Percentiles rank a stretch among this genome's conserved stretches.
phyloP scores from a whole-genome alignment of 92 coral and sea anemone genomes.

The Porites evermanni region DNA sequence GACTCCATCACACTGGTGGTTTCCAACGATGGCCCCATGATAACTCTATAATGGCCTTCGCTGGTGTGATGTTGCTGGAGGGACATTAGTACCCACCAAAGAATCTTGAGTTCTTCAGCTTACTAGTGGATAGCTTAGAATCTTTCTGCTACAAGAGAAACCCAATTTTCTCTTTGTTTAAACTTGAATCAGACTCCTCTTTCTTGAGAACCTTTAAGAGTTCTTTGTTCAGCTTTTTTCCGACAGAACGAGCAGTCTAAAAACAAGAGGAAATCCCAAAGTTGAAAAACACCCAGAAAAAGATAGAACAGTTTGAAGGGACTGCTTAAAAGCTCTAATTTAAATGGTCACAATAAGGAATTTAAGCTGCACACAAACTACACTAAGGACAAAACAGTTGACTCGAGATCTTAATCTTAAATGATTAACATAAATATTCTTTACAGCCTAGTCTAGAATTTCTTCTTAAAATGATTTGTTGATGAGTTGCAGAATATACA shows the following conservation, averaged over 20 bases:
- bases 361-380: too few relatives aligned
- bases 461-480: too few relatives aligned
- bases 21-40: neutral
- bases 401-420: too few relatives aligned
- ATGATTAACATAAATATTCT: too few relatives aligned
- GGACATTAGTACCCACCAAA: neutral
- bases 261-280: neutral
- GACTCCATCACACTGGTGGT: too few relatives aligned
- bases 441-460: too few relatives aligned
- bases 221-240: slow-evolving; percentile 77
- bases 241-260: slow-evolving; percentile 87
- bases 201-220: slow-evolving; percentile 79
- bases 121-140: neutral
- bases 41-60: neutral
- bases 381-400: too few relatives aligned
- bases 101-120: neutral
- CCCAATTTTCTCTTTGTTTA: slow-evolving; percentile 83
- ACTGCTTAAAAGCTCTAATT: too few relatives aligned
- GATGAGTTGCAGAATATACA: neutral
- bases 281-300: neutral
- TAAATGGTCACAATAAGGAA: too few relatives aligned
- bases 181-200: slow-evolving; percentile 68
- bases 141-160: slow-evolving; percentile 61
- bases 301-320: neutral
- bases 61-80: neutral